Conservation (phyloP, 2,888 invertebrate species). For the Invenusta paracnida region DNA sequence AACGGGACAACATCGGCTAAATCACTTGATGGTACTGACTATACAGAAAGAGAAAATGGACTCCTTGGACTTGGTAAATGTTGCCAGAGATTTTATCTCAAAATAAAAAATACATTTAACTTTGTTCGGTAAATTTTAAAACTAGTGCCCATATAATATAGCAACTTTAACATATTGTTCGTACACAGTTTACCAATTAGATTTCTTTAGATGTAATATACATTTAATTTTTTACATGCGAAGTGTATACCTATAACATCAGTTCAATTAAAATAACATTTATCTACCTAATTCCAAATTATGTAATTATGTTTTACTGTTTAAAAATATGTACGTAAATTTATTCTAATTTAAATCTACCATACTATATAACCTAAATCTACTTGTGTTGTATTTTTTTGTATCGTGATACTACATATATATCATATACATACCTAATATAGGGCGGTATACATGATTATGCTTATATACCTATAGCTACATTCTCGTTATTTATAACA, state of each 20-base stretch:
- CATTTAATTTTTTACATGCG: too few species aligned
- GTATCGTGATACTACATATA: too few species aligned
- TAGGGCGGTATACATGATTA: too few species aligned
- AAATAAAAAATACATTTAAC: background rate
- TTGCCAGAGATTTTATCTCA: background rate
- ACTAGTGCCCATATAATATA: background rate
- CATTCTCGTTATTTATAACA: background rate
- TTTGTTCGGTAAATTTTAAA: background rate
- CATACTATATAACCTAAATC: background rate
- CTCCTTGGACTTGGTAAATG: background rate
- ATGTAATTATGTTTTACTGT: background rate
- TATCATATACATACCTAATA: too few species aligned
- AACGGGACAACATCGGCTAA: background rate
- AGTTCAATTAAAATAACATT: background rate
- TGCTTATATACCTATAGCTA: too few species aligned
- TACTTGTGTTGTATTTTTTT: too few species aligned
- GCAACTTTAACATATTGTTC: too few species aligned
- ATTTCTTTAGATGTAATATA: too few species aligned
- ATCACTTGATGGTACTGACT: background rate
- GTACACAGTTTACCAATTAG: too few species aligned
- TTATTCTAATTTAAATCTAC: background rate
- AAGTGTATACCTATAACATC: too few species aligned
- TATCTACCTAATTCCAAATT: background rate
- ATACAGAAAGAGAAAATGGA: background rate
- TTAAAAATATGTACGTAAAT: background rate